Base-by-base conservation (phyloP, 2,797 vertebrate species). In the Eurystomus glaucurus region DNA sequence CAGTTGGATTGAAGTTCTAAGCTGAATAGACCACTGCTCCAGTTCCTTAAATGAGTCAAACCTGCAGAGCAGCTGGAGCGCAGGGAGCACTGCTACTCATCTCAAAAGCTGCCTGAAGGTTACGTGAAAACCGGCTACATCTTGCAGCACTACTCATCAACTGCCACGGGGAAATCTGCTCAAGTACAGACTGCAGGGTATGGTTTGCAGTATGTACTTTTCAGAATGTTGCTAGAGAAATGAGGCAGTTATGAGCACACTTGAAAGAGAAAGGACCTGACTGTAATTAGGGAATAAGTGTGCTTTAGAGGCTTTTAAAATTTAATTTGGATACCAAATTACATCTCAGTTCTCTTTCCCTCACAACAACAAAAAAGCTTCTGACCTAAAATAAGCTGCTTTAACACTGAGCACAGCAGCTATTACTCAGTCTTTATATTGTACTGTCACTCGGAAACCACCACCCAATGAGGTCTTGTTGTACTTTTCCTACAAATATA, bases 271-370 rank as follows among this genome's bases (percentile, higher is more conserved):
- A 91, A 92, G 74, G 60, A 76, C 52, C 31, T 48, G 77, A 76
- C 60, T 71, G 39, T 29, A 92, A 93, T 89, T 74, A 81, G 21
- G 48, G 35, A 90, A 23, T 60, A 83, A 88, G 64, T 15, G 41
- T 61, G 48, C 77, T 43, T 82, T 61, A 90, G 79, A 96, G 37
- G 41, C 57, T 94, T 93, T 91, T 57, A 95, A 94, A 93, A 91
- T 84, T 94, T 93, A 37, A 96, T 92, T 55, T 92, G 64, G 75
- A 88, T 58, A 80, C 17, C 25, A 88, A 69, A 94, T 91, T 61
- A 83, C 41, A 69, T 65, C 64, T 93, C 57, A 12, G 78, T 80
- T 89, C 55, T 94, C 57, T 21, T 96, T 80, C 33, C 57, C 92
- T 83, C 83, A 77, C 23, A 94, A 51, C 41, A 46, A 41, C 33